Evolutionary conservation across 2,113 vertebrate species (phyloP), one percentile per base, ranked within the genome.

Genomic region (Origma solitaria): DNA sequence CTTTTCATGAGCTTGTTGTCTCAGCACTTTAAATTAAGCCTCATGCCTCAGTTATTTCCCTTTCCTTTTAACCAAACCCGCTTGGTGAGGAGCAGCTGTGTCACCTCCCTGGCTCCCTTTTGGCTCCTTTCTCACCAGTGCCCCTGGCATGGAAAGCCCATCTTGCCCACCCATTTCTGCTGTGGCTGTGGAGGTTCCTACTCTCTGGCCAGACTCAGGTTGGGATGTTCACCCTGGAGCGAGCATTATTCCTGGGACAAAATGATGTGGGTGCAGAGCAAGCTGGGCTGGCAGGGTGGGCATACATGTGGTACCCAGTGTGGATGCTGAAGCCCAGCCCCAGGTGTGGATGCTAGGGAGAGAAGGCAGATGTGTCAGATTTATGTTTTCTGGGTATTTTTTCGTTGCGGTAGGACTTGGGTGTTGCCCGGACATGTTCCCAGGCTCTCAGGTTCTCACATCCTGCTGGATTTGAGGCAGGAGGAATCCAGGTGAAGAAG

Each of bases 11-110:
- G 56, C 44, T 85, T 96, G 84, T 91, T 3, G 0, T 88, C 86
- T 94, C 90, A 89, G 88, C 81, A 69, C 88, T 96, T 95, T 65
- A 92, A 92, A 53, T 94, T 88, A 84, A 93, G 31, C 68, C 25
- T 94, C 60, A 90, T 1, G 42, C 85, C 88, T 95, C 71, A 75
- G 28, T 95, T 90, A 78, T 86, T 95, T 94, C 71, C 91, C 51
- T 88, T 93, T 70, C 69, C 56, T 82, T 88, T 94, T 82, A 66
- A 85, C 50, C 80, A 65, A 57, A 86, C 58, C 25, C 0, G 1
- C 0, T 0, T 92, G 76, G 65, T 6, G 25, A 37, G 68, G 61
- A 84, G 86, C 86, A 93, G 94, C 90, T 91, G 80, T 61, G 72
- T 86, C 80, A 61, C 70, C 47, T 83, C 76, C 19, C 23, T 61